Conservation (phyloP, 2,888 invertebrate genomes). For the Hedya salicella region DNA sequence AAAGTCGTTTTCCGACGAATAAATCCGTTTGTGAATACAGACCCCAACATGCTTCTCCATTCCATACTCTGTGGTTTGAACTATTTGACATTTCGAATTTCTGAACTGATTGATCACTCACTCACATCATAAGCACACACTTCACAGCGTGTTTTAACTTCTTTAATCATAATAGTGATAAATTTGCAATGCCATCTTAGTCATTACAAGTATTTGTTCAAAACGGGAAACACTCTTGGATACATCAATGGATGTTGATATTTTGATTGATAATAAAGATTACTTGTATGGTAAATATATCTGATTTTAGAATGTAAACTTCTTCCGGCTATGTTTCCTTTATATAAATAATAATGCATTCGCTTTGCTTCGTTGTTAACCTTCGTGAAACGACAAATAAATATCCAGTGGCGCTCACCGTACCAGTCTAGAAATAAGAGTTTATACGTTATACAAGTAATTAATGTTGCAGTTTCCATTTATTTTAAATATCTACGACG, state of each 20-base stretch:
- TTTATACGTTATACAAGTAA: not conserved
- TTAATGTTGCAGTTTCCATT: not conserved
- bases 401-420: not conserved
- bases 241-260: constrained; percentile 78
- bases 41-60: not conserved
- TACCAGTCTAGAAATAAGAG: not conserved
- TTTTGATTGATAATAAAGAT: constrained; percentile 69
- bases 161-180: not conserved
- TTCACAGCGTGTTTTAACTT: constrained; percentile 5
- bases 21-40: not conserved
- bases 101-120: not conserved
- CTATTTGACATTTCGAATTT: not conserved
- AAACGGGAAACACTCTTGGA: not conserved
- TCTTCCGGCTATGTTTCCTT: constrained; percentile 53
- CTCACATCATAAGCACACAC: not conserved
- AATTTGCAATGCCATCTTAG: constrained; percentile 1
- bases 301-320: not conserved
- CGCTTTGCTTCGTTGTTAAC: constrained; percentile 44
- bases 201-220: constrained; percentile 27
- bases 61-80: not conserved
- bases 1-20: no score
- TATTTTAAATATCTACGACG: constrained; percentile 33
- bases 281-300: constrained; percentile 70
- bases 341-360: constrained; percentile 58
- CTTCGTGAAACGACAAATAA: not conserved